Base-by-base conservation (phyloP, 2,113 vertebrate genomes). In the Guaruba guarouba region DNA sequence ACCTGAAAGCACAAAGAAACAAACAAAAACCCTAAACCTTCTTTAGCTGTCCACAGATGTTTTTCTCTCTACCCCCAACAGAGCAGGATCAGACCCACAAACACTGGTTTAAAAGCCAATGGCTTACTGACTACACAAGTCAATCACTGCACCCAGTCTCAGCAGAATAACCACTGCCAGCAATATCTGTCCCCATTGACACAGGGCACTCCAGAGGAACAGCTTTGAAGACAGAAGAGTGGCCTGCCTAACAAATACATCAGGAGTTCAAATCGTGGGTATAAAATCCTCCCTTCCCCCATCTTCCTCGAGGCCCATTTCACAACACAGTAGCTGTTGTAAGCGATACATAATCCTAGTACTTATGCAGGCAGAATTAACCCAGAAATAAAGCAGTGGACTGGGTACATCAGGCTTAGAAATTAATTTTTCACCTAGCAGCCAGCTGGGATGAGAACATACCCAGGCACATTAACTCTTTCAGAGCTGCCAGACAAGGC, bases 351-450 rank as follows among this genome's bases (percentile, higher is more conserved):
- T 61, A 86, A 95, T 81, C 85, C 90, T 19, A 88, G 46, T 28
- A 86, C 43, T 95, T 88, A 90, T 1, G 52, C 51, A 80, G 86
- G 51, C 79, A 86, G 85, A 95, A 88, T 74, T 89, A 92, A 96
- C 52, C 75, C 49, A 75, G 77, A 92, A 94, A 77, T 82, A 74
- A 91, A 94, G n/a, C 63, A 74, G 46, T 33, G 49, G 78, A 79
- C 86, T 85, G 57, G 64, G 85, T 74, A 85, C 46, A 80, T 13
- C 49, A 90, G 71, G 55, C 63, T 74, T 48, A 29, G 63, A 94
- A 92, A 95, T 86, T 87, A 91, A 66, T 88, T 95, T 93, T 96
- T 77, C 88, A 93, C 83, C 79, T 77, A 84, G 55, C 61, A 88
- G 88, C 69, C 59, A 90, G 68, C 59, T 81, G n/a, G 33, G 55